Evolutionary conservation across 2,888 invertebrate species (phyloP).

Genomic region (Scelioninae gen. 2): DNA sequence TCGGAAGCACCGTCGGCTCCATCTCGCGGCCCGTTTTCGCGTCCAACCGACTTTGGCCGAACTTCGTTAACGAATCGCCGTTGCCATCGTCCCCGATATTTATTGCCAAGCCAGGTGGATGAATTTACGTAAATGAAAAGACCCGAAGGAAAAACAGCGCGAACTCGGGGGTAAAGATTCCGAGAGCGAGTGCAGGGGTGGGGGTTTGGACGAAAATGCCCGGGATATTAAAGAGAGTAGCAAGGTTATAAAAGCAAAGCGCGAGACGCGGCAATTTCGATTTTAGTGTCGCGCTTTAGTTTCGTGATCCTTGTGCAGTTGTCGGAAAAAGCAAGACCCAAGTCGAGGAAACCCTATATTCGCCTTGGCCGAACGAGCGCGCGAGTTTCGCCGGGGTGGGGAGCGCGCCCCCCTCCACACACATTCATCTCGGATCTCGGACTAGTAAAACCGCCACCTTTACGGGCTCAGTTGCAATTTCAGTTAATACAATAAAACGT

Average conservation of each 20-base stretch:
- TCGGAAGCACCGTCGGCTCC: too few relatives aligned
- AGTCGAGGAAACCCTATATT: constrained; percentile 47
- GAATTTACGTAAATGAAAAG: constrained; percentile 40
- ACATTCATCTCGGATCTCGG: constrained; percentile 52
- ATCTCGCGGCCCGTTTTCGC: too few relatives aligned
- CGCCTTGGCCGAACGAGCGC: constrained; percentile 29
- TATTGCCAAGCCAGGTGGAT: constrained; percentile 7
- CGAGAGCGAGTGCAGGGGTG: constrained; percentile 30
- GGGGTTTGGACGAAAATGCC: constrained; percentile 47
- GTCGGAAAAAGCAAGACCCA: constrained; percentile 63
- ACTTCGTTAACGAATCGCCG: too few relatives aligned
- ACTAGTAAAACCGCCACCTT: constrained; percentile 67
- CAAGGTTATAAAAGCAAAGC: constrained; percentile 72
- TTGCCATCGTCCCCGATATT: too few relatives aligned
- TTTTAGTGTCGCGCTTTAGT: constrained; percentile 70
- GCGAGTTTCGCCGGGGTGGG: constrained; percentile 52
- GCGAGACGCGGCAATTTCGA: constrained; percentile 73
- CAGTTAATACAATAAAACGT: constrained; percentile 74
- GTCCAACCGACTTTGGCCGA: too few relatives aligned
- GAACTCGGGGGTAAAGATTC: constrained; percentile 33
- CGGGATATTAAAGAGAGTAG: constrained; percentile 63
- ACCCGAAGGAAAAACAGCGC: constrained; percentile 40
- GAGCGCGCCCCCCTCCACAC: constrained; percentile 27
- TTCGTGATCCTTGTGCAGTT: constrained; percentile 67
- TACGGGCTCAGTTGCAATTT: constrained; percentile 72